Conservation (phyloP, 2,888 invertebrate genomes). For the Lydus trimaculatus region DNA sequence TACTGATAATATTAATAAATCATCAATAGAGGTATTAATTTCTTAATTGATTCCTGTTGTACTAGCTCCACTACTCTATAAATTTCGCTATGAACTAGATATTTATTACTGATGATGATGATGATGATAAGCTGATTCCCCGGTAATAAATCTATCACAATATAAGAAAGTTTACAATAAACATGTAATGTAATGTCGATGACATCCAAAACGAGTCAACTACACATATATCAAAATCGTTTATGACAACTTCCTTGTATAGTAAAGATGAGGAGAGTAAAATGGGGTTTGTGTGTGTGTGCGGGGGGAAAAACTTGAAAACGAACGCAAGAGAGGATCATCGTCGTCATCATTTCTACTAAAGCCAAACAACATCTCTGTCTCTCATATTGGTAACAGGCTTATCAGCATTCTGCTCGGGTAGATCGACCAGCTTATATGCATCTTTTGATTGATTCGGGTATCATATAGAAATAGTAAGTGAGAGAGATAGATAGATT, state of each 20-base stretch:
- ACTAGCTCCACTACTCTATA: neutral
- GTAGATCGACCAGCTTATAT: conserved; percentile 36
- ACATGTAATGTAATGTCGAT: neutral
- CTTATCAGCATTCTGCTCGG: conserved; percentile 32
- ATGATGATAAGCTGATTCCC: no score
- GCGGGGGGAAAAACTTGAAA: neutral
- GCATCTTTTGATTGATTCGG: conserved; percentile 46
- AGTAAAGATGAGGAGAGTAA: conserved; percentile 1
- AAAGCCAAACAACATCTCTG: conserved; percentile 2
- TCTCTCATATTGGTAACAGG: conserved; percentile 9
- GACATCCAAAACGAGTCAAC: conserved; percentile 1
- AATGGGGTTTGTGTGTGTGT: no score
- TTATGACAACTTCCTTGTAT: neutral
- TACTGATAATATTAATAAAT: conserved; percentile 2
- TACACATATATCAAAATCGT: conserved; percentile 8
- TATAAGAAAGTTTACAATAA: conserved; percentile 9
- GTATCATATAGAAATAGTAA: conserved; percentile 21
- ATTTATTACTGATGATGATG: neutral
- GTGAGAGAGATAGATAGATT: neutral
- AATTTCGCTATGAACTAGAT: neutral
- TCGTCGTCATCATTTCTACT: conserved; percentile 8
- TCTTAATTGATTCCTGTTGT: neutral
- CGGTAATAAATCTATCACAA: no score
- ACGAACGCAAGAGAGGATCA: neutral
- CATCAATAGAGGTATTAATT: neutral